Base-by-base conservation (phyloP, 92 coral and sea anemone genomes). In the Epizoanthus ramosus region DNA sequence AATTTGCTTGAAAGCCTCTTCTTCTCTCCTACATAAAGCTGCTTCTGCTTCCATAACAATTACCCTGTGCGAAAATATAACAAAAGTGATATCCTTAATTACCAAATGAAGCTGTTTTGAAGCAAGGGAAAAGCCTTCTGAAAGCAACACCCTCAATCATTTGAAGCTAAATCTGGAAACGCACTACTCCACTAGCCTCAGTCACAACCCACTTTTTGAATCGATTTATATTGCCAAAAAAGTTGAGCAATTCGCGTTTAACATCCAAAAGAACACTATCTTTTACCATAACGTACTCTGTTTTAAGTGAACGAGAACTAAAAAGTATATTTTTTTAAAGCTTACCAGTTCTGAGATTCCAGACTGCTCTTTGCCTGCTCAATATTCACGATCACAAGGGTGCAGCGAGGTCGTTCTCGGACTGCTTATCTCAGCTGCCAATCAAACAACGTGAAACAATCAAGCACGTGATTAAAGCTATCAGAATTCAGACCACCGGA, bases 401-500 rank as follows among this genome's bases (percentile, higher is more conserved):
- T 59, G 82, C 82, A 77, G 82, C 82, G 71, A 77, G 82, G 82
- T 77, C 82, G 90, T 75, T 86, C 87, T 84, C 85, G 58, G 81
- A 81, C 85, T 86, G 93, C 75, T 90, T 86, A 90, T 90, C 93
- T 71, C 83, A 86, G 75, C 93, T 90, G 93, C 93, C 93, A 90
- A 90, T 90, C 93, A 90, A 85, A 90, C 81, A 90, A 90, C 88
- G 80, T 83, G 90, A 86, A 90, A 88, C 88, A 90, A 85, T 83
- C 85, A 63, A 72, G 67, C 93, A 90, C 93, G 93, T 90, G 93
- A 90, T 81, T 47, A 83, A 83, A 71, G 68, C 86, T 83, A 85
- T 89, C 85, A 86, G 87, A 81, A 85, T 81, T 89, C 85, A 86
- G 83, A 89, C 87, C 93, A 89, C 85, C 87, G 89, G 93, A 86